Evolutionary conservation across 2,113 vertebrate species (phyloP).

Genomic region (Dissostichus mawsoni): DNA sequence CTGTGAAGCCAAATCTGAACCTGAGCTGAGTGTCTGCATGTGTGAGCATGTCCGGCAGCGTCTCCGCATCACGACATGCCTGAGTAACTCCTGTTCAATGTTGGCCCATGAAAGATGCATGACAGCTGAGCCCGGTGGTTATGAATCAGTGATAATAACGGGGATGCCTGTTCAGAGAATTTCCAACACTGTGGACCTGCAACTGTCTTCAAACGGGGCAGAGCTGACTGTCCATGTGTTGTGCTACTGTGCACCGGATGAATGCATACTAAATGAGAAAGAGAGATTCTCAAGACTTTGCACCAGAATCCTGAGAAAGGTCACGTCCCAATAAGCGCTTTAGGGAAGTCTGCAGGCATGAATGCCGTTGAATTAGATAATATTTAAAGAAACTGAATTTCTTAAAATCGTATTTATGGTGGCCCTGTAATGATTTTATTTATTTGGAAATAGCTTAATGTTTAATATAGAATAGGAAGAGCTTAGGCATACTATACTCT

Average conservation of each 20-base stretch:
- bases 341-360: constrained; percentile 29
- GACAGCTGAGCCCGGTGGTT: constrained; percentile 29
- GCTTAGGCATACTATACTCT: constrained; percentile 1
- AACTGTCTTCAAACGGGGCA: constrained; percentile 22
- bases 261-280: constrained; percentile 36
- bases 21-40: constrained; percentile 23
- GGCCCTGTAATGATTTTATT: constrained; percentile 38
- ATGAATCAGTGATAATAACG: constrained; percentile 59
- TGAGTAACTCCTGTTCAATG: constrained; percentile 45
- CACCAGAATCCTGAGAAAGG: constrained; percentile 41
- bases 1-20: constrained; percentile 36
- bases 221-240: constrained; percentile 34
- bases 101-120: constrained; percentile 57
- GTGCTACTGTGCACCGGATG: constrained; percentile 21
- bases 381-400: constrained; percentile 18
- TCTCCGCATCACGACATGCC: constrained; percentile 32
- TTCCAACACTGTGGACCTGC: constrained; percentile 3
- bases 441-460: constrained; percentile 53
- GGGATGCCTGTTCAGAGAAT: constrained; percentile 29
- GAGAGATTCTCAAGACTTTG: constrained; percentile 20
- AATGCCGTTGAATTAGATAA: constrained; percentile 44
- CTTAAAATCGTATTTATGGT: constrained; percentile 47
- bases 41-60: constrained; percentile 19
- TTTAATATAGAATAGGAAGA: constrained; percentile 52
- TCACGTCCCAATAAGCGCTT: constrained; percentile 53